phyloP scores from a whole-genome alignment of 2,797 vertebrate species.

The Sitta carolinensis region DNA sequence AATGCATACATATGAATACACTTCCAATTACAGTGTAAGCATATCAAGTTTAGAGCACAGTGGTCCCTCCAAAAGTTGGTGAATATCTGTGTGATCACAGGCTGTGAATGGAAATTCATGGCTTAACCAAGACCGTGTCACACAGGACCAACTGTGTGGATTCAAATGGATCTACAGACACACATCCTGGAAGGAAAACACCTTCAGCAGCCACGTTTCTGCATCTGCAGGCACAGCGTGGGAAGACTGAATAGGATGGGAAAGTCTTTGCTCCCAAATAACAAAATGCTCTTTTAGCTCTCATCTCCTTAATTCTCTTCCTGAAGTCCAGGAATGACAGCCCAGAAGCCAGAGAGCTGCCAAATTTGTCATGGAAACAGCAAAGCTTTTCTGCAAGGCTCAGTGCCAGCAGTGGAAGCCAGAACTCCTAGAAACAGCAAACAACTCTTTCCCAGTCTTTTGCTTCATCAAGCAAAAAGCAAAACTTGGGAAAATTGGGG shows the following conservation, averaged over 20 bases:
- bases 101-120: background rate
- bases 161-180: background rate
- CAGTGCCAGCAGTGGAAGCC: background rate
- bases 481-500: background rate
- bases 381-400: background rate
- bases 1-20: background rate
- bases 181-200: background rate
- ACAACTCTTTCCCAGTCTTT: background rate
- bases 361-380: conserved; percentile 16
- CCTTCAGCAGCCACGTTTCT: background rate
- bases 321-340: background rate
- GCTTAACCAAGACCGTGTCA: background rate
- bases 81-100: background rate
- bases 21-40: background rate
- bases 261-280: background rate
- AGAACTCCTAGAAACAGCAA: background rate
- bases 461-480: background rate
- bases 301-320: background rate
- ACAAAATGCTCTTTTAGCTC: background rate
- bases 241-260: background rate
- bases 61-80: background rate
- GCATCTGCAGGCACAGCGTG: background rate
- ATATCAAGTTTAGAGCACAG: background rate
- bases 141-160: background rate
- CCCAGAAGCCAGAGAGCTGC: conserved; percentile 17